Percentiles rank a stretch among this genome's conserved stretches.
Evolutionary conservation across 1,140 invertebrate genomes (phyloP).

Genomic region (Globodera ellingtonae): DNA sequence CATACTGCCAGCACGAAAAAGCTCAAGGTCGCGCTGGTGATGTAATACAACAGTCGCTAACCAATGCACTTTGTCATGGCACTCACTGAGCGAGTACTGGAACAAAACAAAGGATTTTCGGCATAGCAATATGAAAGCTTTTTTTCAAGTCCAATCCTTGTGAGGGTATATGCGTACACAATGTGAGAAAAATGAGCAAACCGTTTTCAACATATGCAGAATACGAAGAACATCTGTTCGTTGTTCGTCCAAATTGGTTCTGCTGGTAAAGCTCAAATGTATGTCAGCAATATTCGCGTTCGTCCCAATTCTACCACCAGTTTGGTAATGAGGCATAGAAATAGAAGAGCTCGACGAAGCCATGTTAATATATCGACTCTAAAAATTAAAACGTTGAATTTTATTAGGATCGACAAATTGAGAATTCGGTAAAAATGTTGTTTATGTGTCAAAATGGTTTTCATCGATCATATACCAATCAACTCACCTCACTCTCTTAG

Average conservation of each 20-base stretch:
- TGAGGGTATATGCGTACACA: too few relatives aligned
- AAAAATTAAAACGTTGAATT: too few relatives aligned
- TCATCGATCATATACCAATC: too few relatives aligned
- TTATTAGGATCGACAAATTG: too few relatives aligned
- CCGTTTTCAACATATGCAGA: not conserved
- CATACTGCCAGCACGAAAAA: not conserved
- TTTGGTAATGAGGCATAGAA: not conserved
- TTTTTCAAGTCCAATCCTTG: too few relatives aligned
- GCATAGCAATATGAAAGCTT: too few relatives aligned
- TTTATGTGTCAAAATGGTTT: too few relatives aligned
- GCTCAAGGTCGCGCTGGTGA: slow-evolving; percentile 13
- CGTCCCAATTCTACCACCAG: not conserved
- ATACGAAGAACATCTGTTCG: not conserved
- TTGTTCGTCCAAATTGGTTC: not conserved
- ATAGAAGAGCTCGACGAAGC: not conserved
- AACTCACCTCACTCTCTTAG: too few relatives aligned
- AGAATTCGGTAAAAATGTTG: too few relatives aligned
- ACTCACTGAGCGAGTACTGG: slow-evolving; percentile 1
- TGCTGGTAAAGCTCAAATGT: not conserved
- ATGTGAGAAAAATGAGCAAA: not conserved
- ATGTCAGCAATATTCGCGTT: not conserved
- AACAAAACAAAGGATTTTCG: not conserved
- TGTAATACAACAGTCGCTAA: slow-evolving; percentile 1
- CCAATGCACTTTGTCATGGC: not conserved
- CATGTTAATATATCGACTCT: too few relatives aligned